Evolutionary conservation across 2,888 invertebrate genomes (phyloP), one percentile per base, ranked within the genome.

Genomic region (Spodoptera exigua): DNA sequence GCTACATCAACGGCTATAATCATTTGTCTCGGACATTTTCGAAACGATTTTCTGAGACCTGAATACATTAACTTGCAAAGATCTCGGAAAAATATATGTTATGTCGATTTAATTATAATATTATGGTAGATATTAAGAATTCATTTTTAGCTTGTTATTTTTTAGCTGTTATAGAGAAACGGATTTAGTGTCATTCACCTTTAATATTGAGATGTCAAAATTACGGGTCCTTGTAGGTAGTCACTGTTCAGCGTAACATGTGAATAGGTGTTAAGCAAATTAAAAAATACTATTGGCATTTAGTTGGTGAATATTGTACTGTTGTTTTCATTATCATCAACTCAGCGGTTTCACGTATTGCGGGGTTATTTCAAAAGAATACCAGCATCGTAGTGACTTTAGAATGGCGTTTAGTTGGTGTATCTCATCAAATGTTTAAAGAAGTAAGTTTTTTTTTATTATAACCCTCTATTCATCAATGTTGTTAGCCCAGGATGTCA

Each of bases 171-270:
- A 34, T 21, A 34, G 36, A 43, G 27, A 36, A 37, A 46, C 9
- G 16, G 46, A 48, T 51, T 21, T 60, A 57, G 48, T 67, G 45
- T 61, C 41, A 62, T 9, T 47, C 32, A 18, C 34, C 52, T 63
- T 32, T 58, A 43, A 53, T 55, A 54, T 67, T 45, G 61, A 52
- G 27, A 66, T 64, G 52, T 63, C 49, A 73, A 75, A 74, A 64
- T 66, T 73, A 78, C 75, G 77, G 77, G 81, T 81, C 66, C 47
- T 39, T 35, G 58, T 75, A 66, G 66, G 58, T 75, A 66, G 66
- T 75, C 61, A 57, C 55, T 58, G 13, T 43, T 44, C 41, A 57
- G 46, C 18, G 18, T 63, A 44, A 12, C 61, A 64, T 16, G 11
- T 57, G 7, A 9, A 5, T 27, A 60, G 13, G 4, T 3, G 21